These are phyloP conservation scores for Chirona hameri DNA, from an alignment of 2,888 invertebrate genomes.

Conservation along the genomic window DNA sequence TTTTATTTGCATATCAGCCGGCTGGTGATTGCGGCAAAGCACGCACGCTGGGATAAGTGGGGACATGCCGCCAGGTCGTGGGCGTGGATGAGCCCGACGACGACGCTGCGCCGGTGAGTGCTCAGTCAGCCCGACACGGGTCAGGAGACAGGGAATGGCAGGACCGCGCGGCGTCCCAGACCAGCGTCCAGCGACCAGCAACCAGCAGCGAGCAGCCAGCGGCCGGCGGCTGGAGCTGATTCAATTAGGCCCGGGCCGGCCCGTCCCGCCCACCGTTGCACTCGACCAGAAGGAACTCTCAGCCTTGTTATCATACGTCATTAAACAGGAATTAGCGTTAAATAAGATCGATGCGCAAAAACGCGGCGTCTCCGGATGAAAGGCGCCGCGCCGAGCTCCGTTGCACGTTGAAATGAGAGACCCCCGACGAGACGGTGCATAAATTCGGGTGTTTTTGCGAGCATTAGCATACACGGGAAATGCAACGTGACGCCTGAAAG, in stretches of 20 bases:
- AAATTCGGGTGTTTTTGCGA: neutral
- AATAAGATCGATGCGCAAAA: constrained; percentile 27
- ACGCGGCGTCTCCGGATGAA: neutral
- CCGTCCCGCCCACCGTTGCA: neutral
- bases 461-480: neutral
- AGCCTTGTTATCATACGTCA: constrained; percentile 13
- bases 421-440: neutral
- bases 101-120: neutral
- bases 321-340: constrained; percentile 23
- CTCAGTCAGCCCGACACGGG: neutral
- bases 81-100: neutral
- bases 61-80: neutral
- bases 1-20: neutral
- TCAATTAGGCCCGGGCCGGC: neutral
- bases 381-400: neutral
- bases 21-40: neutral
- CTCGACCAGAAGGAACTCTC: neutral
- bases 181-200: no score
- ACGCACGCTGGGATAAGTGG: neutral
- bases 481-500: constrained; percentile 23
- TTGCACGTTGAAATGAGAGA: constrained; percentile 12
- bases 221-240: neutral
- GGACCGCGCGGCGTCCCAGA: no score
- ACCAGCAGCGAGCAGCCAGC: no score
- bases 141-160: no score